Base-by-base conservation (phyloP, 2,797 vertebrate genomes). In the Pyrocephalus nanus region DNA sequence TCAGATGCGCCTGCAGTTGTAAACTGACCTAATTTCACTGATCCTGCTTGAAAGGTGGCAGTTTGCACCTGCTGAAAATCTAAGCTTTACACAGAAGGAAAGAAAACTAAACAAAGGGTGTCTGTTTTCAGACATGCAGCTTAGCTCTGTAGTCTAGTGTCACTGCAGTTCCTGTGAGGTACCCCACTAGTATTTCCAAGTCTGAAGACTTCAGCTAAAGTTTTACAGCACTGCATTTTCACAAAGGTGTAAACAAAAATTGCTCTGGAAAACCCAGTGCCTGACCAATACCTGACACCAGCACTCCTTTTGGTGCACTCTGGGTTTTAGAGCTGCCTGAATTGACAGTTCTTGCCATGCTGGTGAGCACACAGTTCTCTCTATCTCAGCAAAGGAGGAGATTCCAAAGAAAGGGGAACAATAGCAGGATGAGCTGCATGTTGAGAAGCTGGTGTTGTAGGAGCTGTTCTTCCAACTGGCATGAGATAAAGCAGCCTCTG, bases 391-490 rank as follows among this genome's bases (percentile, higher is more conserved):
- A 26, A 21, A 53, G 30, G 9, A 64, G 19, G 13, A 60, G 43
- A 26, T 2, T 36, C 8, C 2, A 5, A 9, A 45, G 64, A 16
- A 82, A 12, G 10, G 0, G 0, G 25, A 75, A 21, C 48, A 4
- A 20, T 2, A 11, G 38, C 17, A 79, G 61, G 48, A 79, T 53
- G 45, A 30, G 9, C 11, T 47, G 13, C 20, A 32, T 0, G 0
- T 10, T 20, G 73, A 54, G 62, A 42, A 84, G 26, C 11, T 3
- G 1, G 13, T 12, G 18, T 30, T 64, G 32, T 15, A 57, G 2
- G 0, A 84, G 43, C 13, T 80, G 60, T 77, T 80, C 27, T 66
- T 93, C 80, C 88, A 94, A 6, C 17, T 92, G 77, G 64, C 55
- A 85, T 9, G 34, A 71, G 58, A 85, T 67, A 71, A 89, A 93